phyloP scores from a whole-genome alignment of 2,888 invertebrate species.

The Hydropsyche betteni region DNA sequence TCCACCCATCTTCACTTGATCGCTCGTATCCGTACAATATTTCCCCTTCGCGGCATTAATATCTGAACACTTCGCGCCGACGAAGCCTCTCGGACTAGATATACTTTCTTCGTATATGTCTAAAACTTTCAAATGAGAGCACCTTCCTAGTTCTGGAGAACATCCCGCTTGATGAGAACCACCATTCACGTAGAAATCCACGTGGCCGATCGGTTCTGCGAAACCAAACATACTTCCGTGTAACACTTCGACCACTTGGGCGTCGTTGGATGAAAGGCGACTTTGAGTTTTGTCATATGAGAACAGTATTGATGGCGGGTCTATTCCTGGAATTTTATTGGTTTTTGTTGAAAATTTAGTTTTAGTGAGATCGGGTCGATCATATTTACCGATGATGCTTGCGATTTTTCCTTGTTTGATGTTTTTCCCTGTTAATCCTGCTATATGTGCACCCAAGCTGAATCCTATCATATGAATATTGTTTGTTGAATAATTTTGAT shows the following conservation, averaged over 20 bases:
- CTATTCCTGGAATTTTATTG: constrained; percentile 56
- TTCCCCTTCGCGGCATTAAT: not conserved
- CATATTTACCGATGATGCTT: constrained; percentile 31
- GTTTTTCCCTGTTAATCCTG: constrained; percentile 28
- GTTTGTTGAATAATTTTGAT: not conserved
- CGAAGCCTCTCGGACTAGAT: not conserved
- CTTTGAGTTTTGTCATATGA: constrained; percentile 54
- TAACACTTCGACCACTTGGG: constrained; percentile 61
- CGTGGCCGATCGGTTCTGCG: constrained; percentile 62
- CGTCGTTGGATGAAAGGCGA: constrained; percentile 55
- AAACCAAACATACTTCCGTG: constrained; percentile 61
- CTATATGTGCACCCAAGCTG: constrained; percentile 39
- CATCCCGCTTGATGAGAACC: constrained; percentile 59
- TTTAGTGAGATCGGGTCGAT: not conserved
- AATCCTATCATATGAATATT: constrained; percentile 30
- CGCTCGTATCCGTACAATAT: not conserved
- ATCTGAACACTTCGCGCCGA: constrained; percentile 6
- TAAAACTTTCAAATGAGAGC: constrained; percentile 58
- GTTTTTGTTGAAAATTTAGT: not conserved
- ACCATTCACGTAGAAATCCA: constrained; percentile 61
- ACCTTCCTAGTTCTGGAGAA: constrained; percentile 53
- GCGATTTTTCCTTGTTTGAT: not conserved
- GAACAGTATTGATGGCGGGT: constrained; percentile 62
- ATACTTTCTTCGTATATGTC: constrained; percentile 1
- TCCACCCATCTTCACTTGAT: constrained; percentile 4